phyloP scores from a whole-genome alignment of 1,140 invertebrate species.

The Akabosia matsudoensis region DNA sequence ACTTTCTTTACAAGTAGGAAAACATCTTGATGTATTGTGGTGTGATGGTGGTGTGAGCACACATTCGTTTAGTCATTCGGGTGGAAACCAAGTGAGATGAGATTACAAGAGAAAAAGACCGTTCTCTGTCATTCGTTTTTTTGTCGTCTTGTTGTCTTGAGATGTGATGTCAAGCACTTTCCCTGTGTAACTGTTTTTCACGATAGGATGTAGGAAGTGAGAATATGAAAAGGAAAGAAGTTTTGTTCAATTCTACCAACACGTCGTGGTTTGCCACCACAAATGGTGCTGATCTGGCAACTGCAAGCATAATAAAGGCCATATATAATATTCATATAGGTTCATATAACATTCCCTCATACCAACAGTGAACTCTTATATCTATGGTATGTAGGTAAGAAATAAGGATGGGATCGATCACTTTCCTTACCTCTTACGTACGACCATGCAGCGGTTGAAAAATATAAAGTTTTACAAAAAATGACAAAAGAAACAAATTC shows the following conservation, averaged over 20 bases:
- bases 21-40: background rate
- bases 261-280: slow-evolving; percentile 12
- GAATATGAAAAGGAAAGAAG: slow-evolving; percentile 1
- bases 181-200: background rate
- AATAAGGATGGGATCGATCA: slow-evolving; percentile 17
- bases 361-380: too few relatives aligned
- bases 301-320: background rate
- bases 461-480: background rate
- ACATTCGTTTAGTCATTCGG: background rate
- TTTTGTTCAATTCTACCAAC: background rate
- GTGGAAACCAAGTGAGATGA: background rate
- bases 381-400: background rate
- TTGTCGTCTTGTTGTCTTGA: background rate
- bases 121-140: background rate
- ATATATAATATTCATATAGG: background rate
- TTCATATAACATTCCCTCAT: background rate
- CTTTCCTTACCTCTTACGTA: slow-evolving; percentile 24
- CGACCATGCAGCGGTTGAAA: background rate
- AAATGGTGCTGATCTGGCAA: slow-evolving; percentile 7
- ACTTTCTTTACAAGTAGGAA: background rate
- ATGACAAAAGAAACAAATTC: background rate
- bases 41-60: background rate
- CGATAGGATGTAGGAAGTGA: background rate
- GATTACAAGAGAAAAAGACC: background rate
- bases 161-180: slow-evolving; percentile 8